Evolutionary conservation across 2,797 vertebrate genomes (phyloP), one percentile per base, ranked within the genome.

Genomic region (Petrocephalus sullivani): DNA sequence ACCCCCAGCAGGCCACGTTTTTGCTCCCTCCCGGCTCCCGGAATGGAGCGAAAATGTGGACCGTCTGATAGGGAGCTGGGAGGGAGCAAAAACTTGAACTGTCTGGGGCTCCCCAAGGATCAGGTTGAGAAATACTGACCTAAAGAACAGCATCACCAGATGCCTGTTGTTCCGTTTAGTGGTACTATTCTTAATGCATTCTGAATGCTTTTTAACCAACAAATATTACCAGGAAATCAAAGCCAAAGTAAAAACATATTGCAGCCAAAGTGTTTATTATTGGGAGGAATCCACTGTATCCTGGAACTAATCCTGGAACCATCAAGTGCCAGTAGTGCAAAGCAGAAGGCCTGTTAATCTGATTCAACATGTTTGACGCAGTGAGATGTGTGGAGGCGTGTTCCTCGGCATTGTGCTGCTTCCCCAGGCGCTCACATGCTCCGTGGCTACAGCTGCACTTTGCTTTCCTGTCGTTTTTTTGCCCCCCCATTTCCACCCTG

Each of bases 231-330:
- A 88, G 87, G 88, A 89, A 88, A 23, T 19, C 1, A 6, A 53
- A 14, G 53, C 82, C 87, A 89, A 92, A 94, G 85, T 89, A 78
- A 92, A 93, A 91, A 90, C 90, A 92, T 83, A 91, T 93, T 91
- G 89, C 19, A 87, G 87, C 88, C 87, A 21, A 37, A 87, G 28
- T 86, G 33, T 33, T 87, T 87, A 9, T 49, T 51, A 23, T 51
- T 71, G 61, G 46, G 60, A 71, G 86, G 86, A 28, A 53, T 87
- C 64, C 61, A 49, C 12, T 16, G 60, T 14, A 37, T 87, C 41
- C 49, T 51, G 21, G 58, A 87, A n/a, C 10, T 53, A 6, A 46
- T 49, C 85, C 23, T 9, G 49, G 14, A 28, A 54, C 86, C 46
- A 87, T 16, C 61, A 19, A 75, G 46, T 54, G 46, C 46, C 87